Base-by-base conservation (phyloP, 1,140 invertebrate genomes). In the Ceratoteleas bidentatus region DNA sequence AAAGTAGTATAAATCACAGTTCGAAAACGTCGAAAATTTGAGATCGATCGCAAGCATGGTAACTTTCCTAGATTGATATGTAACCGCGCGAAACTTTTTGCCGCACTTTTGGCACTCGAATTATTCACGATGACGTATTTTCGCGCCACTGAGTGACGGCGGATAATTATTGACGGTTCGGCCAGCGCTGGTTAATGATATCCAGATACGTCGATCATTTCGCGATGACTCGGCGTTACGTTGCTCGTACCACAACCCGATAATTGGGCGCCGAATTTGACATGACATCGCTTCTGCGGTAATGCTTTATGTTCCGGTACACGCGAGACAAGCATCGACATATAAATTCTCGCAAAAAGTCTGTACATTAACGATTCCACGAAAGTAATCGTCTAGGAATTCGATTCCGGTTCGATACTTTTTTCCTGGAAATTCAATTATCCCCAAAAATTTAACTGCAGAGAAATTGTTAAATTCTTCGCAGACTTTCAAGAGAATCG, bases 131-230 rank as follows among this genome's bases (percentile, higher is more conserved):
- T 76, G 56, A 76, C 49, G 47, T 76, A 76, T 76, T 66, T 76
- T 68, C 64, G 57, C 57, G 62, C 62, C 62, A 76, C 61, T 68
- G 47, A 74, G 36, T 66, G 72, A 74, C 54, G 54, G 73, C 0
- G 38, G 62, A 68, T 76, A 68, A 68, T 76, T 76, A 61, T 76
- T 76, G 62, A 54, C 32, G 62, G 54, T 68, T 76, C 36, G 40
- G 60, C 47, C 54, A 38, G 47, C 56, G 24, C 32, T 40, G 49
- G 73, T 76, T 76, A 76, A 76, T 76, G 73, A 76, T 76, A 76
- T 76, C 73, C 62, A 52, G 64, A 66, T 76, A 68, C 61, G 73
- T 76, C 73, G 73, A 76, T 76, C 73, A 76, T 76, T 76, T 68
- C 49, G 49, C 56, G 49, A 76, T 76, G 73, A 76, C 73, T 66